Evolutionary conservation across 2,797 vertebrate species (phyloP), one percentile per base, ranked within the genome.

Genomic region (Poeciliopsis paucimaculata): DNA sequence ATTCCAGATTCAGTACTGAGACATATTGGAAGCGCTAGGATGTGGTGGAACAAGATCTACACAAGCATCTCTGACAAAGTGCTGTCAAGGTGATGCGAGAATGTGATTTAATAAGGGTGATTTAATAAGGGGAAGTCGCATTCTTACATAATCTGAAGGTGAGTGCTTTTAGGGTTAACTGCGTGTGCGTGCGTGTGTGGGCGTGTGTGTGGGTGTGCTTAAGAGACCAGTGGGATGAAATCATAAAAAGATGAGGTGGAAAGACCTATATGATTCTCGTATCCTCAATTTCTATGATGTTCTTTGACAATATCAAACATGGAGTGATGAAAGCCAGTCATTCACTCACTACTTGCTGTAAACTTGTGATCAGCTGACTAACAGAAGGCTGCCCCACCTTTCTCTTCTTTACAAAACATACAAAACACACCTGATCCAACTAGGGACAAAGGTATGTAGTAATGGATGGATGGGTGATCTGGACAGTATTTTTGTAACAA

Each of bases 1-100:
- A 80, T 73, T 76, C 41, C 41, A 81, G 49, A 51, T 51, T 77
- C 51, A 77, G 71, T 16, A 75, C 7, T 72, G 9, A 74, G 36
- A 75, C 16, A 79, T 1, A 55, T 26, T 46, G 18, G 51, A 66
- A 60, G n/a, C 34, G 60, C 15, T 3, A 34, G 31, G 60, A 28
- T 34, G 60, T 36, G 31, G 15, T 36, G 60, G 60, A 20, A 66
- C 34, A 36, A 39, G 34, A 66, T 66, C 34, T 66, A 66, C 7
- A 0, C 34, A 39, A 39, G 18, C 1, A 39, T 66, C 18, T 39
- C 18, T 66, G 34, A 36, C 34, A 39, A 66, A 66, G 62, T 36
- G 36, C 18, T 66, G 4, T 11, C 60, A 34, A 62, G 57, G 7
- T 60, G 12, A 15, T 60, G n/a, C 1, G 28, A 60, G 34, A 66